A percentile compares a stretch with the other conserved stretches of the same genome.
These are phyloP conservation scores for Apantesis nais DNA, from an alignment of 2,888 invertebrate species.

Conservation along the genomic window DNA sequence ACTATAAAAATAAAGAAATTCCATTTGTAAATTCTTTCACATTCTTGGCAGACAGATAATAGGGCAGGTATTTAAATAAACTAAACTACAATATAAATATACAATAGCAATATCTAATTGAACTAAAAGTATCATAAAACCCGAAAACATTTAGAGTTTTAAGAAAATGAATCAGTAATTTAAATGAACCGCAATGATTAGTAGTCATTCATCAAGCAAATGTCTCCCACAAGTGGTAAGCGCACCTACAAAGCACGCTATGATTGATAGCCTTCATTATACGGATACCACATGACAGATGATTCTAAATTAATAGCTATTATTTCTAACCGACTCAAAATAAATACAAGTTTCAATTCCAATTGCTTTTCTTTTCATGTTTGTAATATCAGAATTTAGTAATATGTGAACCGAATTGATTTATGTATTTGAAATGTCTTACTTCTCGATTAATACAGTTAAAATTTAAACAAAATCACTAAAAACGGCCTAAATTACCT, in stretches of 20 bases:
- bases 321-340: not conserved
- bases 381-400: too few species aligned
- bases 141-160: not conserved
- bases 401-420: too few species aligned
- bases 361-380: too few species aligned
- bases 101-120: not conserved
- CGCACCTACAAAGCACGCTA: constrained; percentile 49
- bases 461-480: too few species aligned
- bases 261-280: constrained; percentile 65
- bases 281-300: constrained; percentile 27
- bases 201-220: constrained; percentile 57
- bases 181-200: constrained; percentile 31
- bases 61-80: too few species aligned
- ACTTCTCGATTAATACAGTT: too few species aligned
- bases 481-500: too few species aligned
- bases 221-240: constrained; percentile 57
- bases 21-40: too few species aligned
- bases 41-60: too few species aligned
- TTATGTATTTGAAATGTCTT: too few species aligned
- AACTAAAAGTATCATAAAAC: constrained; percentile 39
- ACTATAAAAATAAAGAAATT: too few species aligned
- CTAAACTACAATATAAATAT: not conserved
- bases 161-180: not conserved
- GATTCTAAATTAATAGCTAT: not conserved
- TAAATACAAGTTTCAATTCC: not conserved